Base-by-base conservation (phyloP, 2,888 invertebrate genomes). In the Osedax fenrisi region DNA sequence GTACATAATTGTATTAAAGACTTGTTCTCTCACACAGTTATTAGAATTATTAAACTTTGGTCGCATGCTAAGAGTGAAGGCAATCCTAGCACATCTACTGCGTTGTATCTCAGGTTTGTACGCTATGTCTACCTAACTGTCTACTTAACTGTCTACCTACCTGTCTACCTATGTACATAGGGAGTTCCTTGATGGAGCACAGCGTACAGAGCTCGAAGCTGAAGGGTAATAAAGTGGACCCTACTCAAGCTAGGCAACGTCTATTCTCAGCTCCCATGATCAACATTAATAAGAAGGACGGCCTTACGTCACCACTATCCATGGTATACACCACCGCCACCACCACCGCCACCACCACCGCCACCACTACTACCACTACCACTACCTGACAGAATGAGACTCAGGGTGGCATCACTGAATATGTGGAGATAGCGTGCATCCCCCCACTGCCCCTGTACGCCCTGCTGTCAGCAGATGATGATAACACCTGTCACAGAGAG, bases 21-120 rank as follows among this genome's bases (percentile, higher is more conserved):
- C n/a, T n/a, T n/a, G n/a, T n/a, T n/a, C 41, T 10, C 17, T 41
- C 41, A 10, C 17, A 41, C 41, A 41, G 41, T 41, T 41, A 41
- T 96, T 98, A 92, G 98, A 98, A 82, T 86, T 99, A 59, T 87
- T 99, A 26, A 97, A 97, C 86, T 96, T 95, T 73, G 98, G 98
- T 2, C 96, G 95, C 86, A 95, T 79, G 3, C 88, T 93, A 81
- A 92, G 97, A 90, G 98, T 98, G 0, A 96, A 97, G 84, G 97
- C 97, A 0, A 98, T 99, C 78, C 87, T 99, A 64, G 91, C 94
- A 0, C 97, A 99, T 87, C 88, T 99, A 74, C 94, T 97, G 27
- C 90, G 93, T 85, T 92, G 86, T 79, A 81, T 87, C 23, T 80
- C 81, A 26, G 82, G 82, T n/a, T n/a, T n/a, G n/a, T n/a, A n/a